Conservation (phyloP, 1,140 invertebrate species). For the Drosophila athabasca region DNA sequence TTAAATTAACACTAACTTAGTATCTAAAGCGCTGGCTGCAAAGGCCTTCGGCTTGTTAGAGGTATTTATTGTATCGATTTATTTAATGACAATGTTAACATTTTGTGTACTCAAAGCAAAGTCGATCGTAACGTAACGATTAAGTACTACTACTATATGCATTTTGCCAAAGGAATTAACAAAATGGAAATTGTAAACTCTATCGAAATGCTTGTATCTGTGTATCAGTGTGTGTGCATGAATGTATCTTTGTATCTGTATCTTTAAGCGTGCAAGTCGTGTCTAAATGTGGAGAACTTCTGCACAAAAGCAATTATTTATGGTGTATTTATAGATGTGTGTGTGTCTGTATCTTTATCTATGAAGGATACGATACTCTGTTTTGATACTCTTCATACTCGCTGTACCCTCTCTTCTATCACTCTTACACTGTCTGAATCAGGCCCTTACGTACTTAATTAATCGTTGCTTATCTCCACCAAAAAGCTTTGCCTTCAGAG, state of each 20-base stretch:
- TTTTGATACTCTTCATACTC: slow-evolving; percentile 74
- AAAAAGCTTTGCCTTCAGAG: slow-evolving; percentile 2
- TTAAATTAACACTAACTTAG: no score
- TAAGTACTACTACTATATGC: slow-evolving; percentile 61
- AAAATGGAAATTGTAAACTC: slow-evolving; percentile 52
- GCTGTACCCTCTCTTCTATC: slow-evolving; percentile 31
- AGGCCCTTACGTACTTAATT: slow-evolving; percentile 62
- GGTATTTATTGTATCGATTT: slow-evolving; percentile 52
- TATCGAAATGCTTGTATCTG: slow-evolving; percentile 60
- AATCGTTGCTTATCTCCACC: slow-evolving; percentile 49
- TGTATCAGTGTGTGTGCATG: slow-evolving; percentile 44
- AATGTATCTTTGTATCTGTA: slow-evolving; percentile 27
- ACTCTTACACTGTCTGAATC: slow-evolving; percentile 19
- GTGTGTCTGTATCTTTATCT: not conserved
- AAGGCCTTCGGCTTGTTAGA: no score
- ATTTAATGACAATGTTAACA: slow-evolving; percentile 65
- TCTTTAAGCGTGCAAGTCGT: slow-evolving; percentile 42
- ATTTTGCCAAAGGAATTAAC: slow-evolving; percentile 75
- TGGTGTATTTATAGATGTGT: slow-evolving; percentile 20
- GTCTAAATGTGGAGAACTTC: slow-evolving; percentile 43
- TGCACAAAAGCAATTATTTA: slow-evolving; percentile 39
- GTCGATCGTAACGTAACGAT: slow-evolving; percentile 19
- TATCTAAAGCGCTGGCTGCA: no score
- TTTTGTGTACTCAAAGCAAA: slow-evolving; percentile 49
- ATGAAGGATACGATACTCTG: slow-evolving; percentile 8